Percentiles rank a stretch among this genome's conserved stretches.
These are phyloP conservation scores for Eulacestoma nigropectus DNA, from an alignment of 2,113 vertebrate species.

Conservation along the genomic window DNA sequence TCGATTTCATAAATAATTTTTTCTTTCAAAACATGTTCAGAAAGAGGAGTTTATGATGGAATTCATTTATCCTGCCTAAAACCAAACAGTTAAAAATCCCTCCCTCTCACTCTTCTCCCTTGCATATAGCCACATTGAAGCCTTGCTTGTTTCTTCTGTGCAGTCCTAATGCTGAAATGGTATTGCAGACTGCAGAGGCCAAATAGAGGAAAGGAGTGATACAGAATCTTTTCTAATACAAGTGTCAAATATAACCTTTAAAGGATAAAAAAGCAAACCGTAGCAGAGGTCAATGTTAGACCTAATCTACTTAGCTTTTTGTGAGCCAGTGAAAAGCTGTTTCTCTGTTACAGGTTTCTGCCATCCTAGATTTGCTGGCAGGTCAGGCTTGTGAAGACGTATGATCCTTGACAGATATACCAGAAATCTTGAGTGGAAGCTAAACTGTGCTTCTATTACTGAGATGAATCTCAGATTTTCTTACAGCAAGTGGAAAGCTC, in stretches of 20 bases:
- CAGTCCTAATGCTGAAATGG: neutral
- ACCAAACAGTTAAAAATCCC: neutral
- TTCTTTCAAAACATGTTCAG: neutral
- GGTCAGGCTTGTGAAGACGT: neutral
- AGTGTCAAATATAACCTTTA: neutral
- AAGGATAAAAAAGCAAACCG: neutral
- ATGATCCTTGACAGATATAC: neutral
- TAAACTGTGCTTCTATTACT: neutral
- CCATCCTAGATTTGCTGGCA: neutral
- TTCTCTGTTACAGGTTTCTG: neutral
- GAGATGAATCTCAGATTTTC: neutral
- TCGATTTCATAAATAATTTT: neutral
- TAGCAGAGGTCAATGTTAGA: neutral
- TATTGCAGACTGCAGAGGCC: neutral
- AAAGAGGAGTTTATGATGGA: neutral
- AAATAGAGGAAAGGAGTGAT: neutral
- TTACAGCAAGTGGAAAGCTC: neutral
- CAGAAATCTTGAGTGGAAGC: neutral
- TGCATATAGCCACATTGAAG: neutral
- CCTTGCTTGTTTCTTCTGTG: neutral
- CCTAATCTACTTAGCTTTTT: neutral
- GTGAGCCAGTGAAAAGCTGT: neutral
- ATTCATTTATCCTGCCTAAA: neutral
- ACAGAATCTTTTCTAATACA: neutral
- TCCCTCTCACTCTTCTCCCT: neutral